phyloP scores from a whole-genome alignment of 2,888 invertebrate genomes.

The Napeogenes inachia region DNA sequence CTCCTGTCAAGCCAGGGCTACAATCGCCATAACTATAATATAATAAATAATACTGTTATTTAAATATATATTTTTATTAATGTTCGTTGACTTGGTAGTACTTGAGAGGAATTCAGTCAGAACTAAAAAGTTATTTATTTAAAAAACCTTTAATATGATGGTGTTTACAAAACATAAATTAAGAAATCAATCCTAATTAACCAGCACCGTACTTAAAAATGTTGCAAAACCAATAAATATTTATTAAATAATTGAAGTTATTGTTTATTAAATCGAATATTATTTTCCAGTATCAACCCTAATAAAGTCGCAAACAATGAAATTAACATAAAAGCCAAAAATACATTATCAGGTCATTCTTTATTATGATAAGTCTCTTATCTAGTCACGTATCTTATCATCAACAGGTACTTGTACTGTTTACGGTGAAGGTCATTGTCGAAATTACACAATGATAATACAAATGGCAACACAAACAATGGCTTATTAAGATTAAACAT shows the following conservation, averaged over 20 bases:
- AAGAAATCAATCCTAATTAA: too few relatives aligned
- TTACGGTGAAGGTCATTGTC: conserved; percentile 24
- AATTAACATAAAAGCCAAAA: conserved; percentile 8
- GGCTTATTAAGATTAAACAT: background rate
- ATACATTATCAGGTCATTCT: conserved; percentile 17
- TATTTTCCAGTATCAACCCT: background rate
- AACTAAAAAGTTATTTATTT: too few relatives aligned
- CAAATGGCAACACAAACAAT: conserved; percentile 20
- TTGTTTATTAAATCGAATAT: too few relatives aligned
- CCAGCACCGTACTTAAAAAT: too few relatives aligned
- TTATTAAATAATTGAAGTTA: too few relatives aligned
- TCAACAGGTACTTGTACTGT: conserved; percentile 15
- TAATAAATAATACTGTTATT: background rate
- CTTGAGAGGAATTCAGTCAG: too few relatives aligned
- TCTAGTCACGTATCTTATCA: conserved; percentile 22
- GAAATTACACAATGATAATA: conserved; percentile 19
- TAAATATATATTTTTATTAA: too few relatives aligned
- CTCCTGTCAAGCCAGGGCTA: background rate
- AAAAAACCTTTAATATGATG: too few relatives aligned
- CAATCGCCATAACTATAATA: background rate
- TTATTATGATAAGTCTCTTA: conserved; percentile 20
- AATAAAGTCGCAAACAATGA: background rate
- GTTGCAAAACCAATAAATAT: too few relatives aligned
- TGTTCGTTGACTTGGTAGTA: too few relatives aligned
- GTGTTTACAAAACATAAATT: too few relatives aligned